Conservation (phyloP, 2,113 vertebrate species). For the Protobothrops mucrosquamatus region DNA sequence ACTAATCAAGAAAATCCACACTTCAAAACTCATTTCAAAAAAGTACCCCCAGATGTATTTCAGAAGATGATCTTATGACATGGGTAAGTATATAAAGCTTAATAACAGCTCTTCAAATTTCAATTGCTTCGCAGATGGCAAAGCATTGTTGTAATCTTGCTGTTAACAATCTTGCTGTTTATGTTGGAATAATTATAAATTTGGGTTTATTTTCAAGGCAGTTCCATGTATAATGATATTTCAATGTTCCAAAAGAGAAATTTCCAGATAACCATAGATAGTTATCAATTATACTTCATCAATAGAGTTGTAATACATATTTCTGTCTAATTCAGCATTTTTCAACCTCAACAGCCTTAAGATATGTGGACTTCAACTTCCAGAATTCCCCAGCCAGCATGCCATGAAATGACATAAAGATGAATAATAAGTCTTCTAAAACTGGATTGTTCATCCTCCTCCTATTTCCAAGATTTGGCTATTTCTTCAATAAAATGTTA, state of each 20-base stretch:
- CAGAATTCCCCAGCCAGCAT: not conserved
- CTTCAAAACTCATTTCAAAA: not conserved
- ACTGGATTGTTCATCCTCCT: not conserved
- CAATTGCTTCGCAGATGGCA: not conserved
- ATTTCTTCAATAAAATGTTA: not conserved
- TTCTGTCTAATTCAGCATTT: not conserved
- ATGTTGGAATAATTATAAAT: not conserved
- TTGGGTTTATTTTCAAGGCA: not conserved
- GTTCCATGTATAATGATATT: not conserved
- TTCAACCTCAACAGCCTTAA: not conserved
- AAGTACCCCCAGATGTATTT: not conserved
- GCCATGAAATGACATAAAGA: not conserved
- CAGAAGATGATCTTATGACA: not conserved
- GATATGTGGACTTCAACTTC: not conserved
- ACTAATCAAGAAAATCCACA: not conserved
- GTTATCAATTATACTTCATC: not conserved
- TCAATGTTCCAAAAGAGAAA: not conserved
- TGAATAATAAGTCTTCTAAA: not conserved
- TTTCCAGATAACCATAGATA: not conserved
- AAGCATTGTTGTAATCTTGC: not conserved
- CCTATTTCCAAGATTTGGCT: not conserved
- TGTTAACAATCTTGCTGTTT: not conserved
- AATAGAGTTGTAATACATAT: not conserved
- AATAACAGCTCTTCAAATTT: not conserved
- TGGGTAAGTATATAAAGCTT: not conserved